A percentile compares a stretch with the other conserved stretches of the same genome.
Conservation (phyloP, 2,113 vertebrate genomes). For the Mixornis gularis region DNA sequence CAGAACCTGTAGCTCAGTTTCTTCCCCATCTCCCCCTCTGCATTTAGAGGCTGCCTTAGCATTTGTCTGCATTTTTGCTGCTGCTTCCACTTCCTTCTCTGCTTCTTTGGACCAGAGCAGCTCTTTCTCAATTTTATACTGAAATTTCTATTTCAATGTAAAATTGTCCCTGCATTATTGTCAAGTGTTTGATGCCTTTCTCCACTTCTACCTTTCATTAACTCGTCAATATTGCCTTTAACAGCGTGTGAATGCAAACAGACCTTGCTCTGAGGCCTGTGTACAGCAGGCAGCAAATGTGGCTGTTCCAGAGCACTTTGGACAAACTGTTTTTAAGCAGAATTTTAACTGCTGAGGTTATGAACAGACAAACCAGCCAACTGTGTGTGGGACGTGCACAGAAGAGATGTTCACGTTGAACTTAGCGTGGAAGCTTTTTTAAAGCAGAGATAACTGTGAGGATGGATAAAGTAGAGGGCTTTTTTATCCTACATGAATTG, state of each 20-base stretch:
- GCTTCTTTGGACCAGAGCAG: background rate
- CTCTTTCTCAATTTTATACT: background rate
- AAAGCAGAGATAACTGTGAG: background rate
- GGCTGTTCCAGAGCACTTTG: background rate
- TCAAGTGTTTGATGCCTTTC: background rate
- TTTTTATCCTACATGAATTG: background rate
- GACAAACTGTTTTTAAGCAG: background rate
- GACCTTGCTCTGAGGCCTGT: background rate
- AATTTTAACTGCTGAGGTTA: background rate
- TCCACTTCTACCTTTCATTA: background rate
- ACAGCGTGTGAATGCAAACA: background rate
- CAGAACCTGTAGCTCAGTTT: conserved; percentile 23
- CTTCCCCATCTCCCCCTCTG: background rate
- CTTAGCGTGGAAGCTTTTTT: background rate
- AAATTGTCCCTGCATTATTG: background rate
- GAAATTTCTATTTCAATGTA: background rate
- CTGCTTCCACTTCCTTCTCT: conserved; percentile 8
- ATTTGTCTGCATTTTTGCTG: background rate
- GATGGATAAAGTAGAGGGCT: background rate
- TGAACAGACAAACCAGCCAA: background rate
- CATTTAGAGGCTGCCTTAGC: background rate
- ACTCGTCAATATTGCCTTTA: background rate
- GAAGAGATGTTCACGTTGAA: background rate
- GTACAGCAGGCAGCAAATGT: background rate
- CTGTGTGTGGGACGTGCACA: background rate